These are phyloP conservation scores for Rapana venosa DNA, from an alignment of 2,888 invertebrate genomes.

Conservation along the genomic window DNA sequence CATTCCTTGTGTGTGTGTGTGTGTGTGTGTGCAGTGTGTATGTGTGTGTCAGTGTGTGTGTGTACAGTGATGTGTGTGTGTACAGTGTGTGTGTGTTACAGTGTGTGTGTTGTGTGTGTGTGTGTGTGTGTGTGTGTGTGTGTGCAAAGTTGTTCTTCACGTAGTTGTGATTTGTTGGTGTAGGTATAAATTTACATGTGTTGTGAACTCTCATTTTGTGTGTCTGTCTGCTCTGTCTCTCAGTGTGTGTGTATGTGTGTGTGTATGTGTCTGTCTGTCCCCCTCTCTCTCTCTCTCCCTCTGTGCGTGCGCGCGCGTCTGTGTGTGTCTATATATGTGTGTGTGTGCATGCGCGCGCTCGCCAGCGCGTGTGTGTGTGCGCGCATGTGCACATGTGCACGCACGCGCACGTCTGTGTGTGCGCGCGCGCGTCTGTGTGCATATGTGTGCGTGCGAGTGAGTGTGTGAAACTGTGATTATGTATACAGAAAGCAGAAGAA, in stretches of 20 bases:
- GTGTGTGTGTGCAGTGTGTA: not conserved
- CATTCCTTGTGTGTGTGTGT: not conserved
- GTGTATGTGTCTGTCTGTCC: constrained; percentile 14
- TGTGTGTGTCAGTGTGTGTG: not conserved
- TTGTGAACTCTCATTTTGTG: not conserved
- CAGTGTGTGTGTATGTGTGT: constrained; percentile 5
- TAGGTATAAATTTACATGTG: too few relatives aligned
- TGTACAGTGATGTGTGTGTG: not conserved
- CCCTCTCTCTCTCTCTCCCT: too few relatives aligned
- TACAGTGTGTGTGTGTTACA: too few relatives aligned
- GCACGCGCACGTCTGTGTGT: too few relatives aligned
- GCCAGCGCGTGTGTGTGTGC: not conserved
- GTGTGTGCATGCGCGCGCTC: not conserved
- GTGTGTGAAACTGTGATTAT: too few relatives aligned
- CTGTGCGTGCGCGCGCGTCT: constrained; percentile 1
- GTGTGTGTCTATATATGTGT: constrained; percentile 12
- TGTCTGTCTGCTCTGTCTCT: too few relatives aligned
- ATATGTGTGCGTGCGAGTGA: too few relatives aligned
- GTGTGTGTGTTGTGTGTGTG: not conserved
- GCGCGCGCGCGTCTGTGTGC: too few relatives aligned
- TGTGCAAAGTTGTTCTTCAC: too few relatives aligned
- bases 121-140: too few relatives aligned
- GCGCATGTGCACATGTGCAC: not conserved
- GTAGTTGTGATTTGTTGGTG: too few relatives aligned
- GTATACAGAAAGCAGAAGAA: too few relatives aligned